Conservation (phyloP, 2,888 invertebrate species). For the Scaptomyza caliginosa region DNA sequence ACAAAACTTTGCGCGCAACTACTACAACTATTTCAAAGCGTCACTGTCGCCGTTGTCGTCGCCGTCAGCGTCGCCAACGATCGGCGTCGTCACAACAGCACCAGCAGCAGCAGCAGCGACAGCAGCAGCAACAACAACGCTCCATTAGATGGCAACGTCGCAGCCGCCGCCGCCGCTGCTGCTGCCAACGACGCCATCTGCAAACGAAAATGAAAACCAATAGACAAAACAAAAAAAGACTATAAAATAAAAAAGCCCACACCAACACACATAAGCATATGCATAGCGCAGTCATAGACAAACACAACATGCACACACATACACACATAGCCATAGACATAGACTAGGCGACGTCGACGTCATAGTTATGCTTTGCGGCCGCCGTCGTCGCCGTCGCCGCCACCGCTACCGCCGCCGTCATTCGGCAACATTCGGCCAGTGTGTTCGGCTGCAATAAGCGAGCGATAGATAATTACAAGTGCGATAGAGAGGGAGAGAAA, state of each 20-base stretch:
- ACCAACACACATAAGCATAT: slow-evolving; percentile 39
- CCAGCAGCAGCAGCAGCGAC: slow-evolving; percentile 33
- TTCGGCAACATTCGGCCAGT: slow-evolving; percentile 45
- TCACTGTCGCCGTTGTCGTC: slow-evolving; percentile 20
- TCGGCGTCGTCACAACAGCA: slow-evolving; percentile 38
- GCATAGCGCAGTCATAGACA: slow-evolving; percentile 39
- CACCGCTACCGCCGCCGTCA: slow-evolving; percentile 11
- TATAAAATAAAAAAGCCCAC: slow-evolving; percentile 25
- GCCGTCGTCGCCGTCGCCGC: slow-evolving; percentile 5
- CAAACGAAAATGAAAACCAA: slow-evolving; percentile 79
- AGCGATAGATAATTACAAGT: slow-evolving; percentile 50
- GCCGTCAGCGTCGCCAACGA: slow-evolving; percentile 45
- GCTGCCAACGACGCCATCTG: slow-evolving; percentile 51
- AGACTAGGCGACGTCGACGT: slow-evolving; percentile 58
- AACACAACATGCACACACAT: slow-evolving; percentile 19
- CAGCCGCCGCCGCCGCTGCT: slow-evolving; percentile 12
- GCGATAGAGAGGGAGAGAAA: slow-evolving; percentile 18
- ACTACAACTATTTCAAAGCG: slow-evolving; percentile 47
- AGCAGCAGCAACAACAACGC: slow-evolving; percentile 33
- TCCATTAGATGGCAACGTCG: slow-evolving; percentile 32
- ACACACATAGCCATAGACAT: slow-evolving; percentile 21
- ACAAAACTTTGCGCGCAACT: slow-evolving; percentile 51
- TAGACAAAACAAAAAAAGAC: slow-evolving; percentile 69
- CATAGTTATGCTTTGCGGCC: slow-evolving; percentile 67
- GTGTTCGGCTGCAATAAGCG: slow-evolving; percentile 43